These are phyloP conservation scores for Numenius arquata DNA, from an alignment of 2,113 vertebrate genomes.

Conservation along the genomic window DNA sequence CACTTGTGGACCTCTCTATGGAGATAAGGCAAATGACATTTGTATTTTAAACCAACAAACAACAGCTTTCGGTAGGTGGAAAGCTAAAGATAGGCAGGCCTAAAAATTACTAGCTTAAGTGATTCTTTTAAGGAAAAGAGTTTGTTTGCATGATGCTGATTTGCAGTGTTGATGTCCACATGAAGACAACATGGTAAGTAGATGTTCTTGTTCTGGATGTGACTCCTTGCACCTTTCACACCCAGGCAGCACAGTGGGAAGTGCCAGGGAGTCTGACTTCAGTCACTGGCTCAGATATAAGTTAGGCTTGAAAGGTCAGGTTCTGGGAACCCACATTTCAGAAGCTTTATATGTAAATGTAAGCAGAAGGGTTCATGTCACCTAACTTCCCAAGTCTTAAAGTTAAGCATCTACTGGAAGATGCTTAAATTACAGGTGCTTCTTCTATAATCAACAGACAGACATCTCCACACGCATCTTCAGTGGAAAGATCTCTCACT, in stretches of 20 bases:
- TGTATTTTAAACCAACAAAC: background rate
- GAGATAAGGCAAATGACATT: background rate
- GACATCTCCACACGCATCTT: background rate
- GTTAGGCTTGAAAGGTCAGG: conserved; percentile 32
- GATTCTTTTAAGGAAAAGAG: background rate
- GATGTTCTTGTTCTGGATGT: background rate
- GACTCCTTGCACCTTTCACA: background rate
- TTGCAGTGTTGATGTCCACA: background rate
- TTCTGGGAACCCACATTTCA: background rate
- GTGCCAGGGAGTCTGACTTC: conserved; percentile 16
- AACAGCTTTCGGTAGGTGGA: background rate
- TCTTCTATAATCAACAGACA: background rate
- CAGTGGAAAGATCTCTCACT: background rate
- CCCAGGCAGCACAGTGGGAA: background rate
- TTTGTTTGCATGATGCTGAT: background rate
- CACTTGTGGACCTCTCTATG: background rate
- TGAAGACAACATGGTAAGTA: background rate
- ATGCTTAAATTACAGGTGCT: background rate
- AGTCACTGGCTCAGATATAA: background rate
- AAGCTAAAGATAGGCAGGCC: background rate
- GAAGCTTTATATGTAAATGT: conserved; percentile 17
- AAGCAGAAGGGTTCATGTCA: background rate
- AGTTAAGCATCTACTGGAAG: background rate
- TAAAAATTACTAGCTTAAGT: background rate
- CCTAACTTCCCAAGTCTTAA: background rate